Base-by-base conservation (phyloP, 2,888 invertebrate genomes). In the Cataglyphis altisquamis region DNA sequence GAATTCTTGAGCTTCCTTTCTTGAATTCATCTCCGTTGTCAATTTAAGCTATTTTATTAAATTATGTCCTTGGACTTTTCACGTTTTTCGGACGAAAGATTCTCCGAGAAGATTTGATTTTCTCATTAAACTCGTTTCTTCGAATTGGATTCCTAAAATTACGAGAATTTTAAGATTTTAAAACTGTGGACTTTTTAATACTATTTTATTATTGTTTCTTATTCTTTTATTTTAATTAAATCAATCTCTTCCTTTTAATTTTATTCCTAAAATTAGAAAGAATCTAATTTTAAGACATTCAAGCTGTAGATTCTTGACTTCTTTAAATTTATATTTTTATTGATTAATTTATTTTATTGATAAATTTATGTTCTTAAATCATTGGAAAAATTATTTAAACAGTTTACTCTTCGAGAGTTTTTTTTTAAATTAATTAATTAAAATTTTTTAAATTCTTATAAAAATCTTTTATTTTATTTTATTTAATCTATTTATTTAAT, bases 341-440 rank as follows among this genome's bases (percentile, higher is more conserved):
- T 52, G 12, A 36, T 25, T 18, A 32, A 63, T 63, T 29, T 15
- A 45, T 62, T 74, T 62, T 15, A 62, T 29, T 5, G 21, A 15
- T 62, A 48, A 63, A 48, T 39, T 64, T 5, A 32, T 74, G 21
- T 32, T 32, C 18, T 15, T 32, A 3, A 60, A 45, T 60, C 12
- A n/a, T 60, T 41, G 5, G 9, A 36, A 36, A 36, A 36, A 75
- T 39, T 8, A 10, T 12, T 18, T 10, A 21, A 48, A 41, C 41
- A 55, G 55, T 67, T 55, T 55, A n/a, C 41, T 55, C 3, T 9
- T 67, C 29, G n/a, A 39, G 15, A 73, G 41, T 67, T 67, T 55
- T 2, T n/a, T 52, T 21, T 15, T 29, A 29, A 18, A 39, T 25
- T 36, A 3, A 18, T 18, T 36, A 29, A 21, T 55, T 21, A 25